phyloP scores from a whole-genome alignment of 1,140 invertebrate genomes.

The Brevipalpus yothersi region DNA sequence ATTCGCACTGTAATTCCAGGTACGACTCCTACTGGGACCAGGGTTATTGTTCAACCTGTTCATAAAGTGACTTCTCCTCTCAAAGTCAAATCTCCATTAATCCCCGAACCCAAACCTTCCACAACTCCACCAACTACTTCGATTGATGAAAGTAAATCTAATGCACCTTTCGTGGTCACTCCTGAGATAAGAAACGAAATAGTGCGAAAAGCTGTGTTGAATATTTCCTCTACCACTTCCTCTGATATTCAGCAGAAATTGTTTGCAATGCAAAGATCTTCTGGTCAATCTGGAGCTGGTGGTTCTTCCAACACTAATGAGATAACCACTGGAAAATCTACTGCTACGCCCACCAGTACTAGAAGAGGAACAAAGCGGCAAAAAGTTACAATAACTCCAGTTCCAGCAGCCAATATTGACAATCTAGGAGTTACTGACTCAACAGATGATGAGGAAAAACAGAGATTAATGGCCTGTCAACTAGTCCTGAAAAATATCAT shows the following conservation, averaged over 20 bases:
- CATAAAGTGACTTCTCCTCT: background rate
- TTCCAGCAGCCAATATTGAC: constrained; percentile 17
- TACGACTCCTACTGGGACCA: background rate
- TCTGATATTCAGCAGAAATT: constrained; percentile 81
- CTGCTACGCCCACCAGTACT: background rate
- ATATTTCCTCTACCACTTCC: constrained; percentile 50
- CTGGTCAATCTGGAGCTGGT: background rate
- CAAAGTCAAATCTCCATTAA: background rate
- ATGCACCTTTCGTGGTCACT: constrained; percentile 39
- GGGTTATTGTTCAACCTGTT: background rate
- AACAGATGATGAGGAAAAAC: background rate
- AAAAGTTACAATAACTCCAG: constrained; percentile 29
- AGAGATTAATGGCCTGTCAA: constrained; percentile 17
- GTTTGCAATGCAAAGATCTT: constrained; percentile 47
- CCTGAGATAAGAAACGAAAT: constrained; percentile 66
- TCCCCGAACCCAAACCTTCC: background rate
- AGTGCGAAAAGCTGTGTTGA: constrained; percentile 22
- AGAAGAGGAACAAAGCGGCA: constrained; percentile 20
- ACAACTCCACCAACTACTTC: background rate
- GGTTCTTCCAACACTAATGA: background rate
- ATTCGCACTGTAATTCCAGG: background rate
- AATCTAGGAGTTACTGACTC: background rate
- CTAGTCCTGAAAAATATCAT: constrained; percentile 20
- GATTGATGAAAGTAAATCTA: too few relatives aligned
- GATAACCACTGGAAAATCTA: background rate